Evolutionary conservation across 1,140 invertebrate genomes (phyloP), one percentile per base, ranked within the genome.

Genomic region (Notospermus geniculatus): DNA sequence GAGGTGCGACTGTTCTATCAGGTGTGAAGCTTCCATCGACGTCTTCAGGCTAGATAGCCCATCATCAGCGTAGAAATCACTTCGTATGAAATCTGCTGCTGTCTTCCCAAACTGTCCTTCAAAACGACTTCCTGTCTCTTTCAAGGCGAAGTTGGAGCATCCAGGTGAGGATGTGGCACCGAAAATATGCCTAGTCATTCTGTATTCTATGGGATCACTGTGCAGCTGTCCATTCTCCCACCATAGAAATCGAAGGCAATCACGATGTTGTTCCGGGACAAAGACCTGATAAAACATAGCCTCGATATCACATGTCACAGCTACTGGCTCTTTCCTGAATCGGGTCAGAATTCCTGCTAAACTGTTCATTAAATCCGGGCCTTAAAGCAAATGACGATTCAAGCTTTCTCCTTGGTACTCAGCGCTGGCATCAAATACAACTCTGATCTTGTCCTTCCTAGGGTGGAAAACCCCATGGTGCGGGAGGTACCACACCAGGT

Each of bases 11-110:
- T 36, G 4, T 13, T 17, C 22, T 29, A 57, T 29, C 50, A 61
- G 32, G 28, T 56, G 2, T n/a, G 55, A 54, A 22, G 66, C 62
- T 30, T 64, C 64, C 15, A 22, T 13, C 43, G 62, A 59, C 0
- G 60, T 55, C 9, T 43, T 32, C 2, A 64, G 43, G 15, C 52
- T 60, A 1, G 43, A 54, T 13, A 70, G 25, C 0, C 63, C 62
- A 63, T 70, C 68, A 22, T 70, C 68, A 0, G 67, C 65, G 22
- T 70, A 70, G 23, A 67, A 67, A 32, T 65, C 27, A 19, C 54
- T 54, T 17, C 57, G 25, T 1, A 67, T 52, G 32, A 70, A 60
- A 13, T 43, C 4, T 43, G 29, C 50, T 5, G 59, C 63, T 19
- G n/a, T 53, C 28, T 41, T 27, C 17, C 25, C 45, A 29, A n/a